Evolutionary conservation across 2,888 invertebrate genomes (phyloP).

Genomic region (Lochmaea crataegi): DNA sequence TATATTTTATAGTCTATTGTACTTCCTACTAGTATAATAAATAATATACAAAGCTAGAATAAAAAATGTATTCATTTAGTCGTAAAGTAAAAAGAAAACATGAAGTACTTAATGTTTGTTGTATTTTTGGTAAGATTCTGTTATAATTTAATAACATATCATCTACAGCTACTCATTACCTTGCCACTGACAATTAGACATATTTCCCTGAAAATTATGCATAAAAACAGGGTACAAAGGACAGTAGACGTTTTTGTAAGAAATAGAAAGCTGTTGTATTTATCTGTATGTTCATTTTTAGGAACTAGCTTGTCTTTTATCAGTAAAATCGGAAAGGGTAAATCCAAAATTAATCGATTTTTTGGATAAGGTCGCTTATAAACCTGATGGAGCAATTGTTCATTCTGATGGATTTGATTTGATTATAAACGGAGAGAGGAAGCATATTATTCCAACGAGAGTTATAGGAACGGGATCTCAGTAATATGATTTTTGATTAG

Average conservation of each 20-base stretch:
- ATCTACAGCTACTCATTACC: too few species aligned
- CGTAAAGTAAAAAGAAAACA: not conserved
- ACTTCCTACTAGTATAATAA: not conserved
- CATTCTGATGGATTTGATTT: not conserved
- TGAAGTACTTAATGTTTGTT: not conserved
- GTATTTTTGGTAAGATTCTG: not conserved
- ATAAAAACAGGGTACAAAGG: too few species aligned
- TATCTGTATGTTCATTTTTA: not conserved
- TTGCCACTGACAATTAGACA: too few species aligned
- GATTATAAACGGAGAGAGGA: not conserved
- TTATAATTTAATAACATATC: not conserved
- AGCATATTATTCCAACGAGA: not conserved
- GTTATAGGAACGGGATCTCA: not conserved
- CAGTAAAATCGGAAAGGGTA: not conserved
- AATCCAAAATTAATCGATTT: not conserved
- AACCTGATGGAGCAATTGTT: not conserved
- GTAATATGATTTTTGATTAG: not conserved
- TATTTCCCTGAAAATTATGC: too few species aligned
- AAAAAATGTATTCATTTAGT: not conserved
- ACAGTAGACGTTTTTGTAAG: too few species aligned
- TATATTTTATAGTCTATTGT: slow-evolving; percentile 1
- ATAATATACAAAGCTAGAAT: not conserved
- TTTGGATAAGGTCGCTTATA: not conserved
- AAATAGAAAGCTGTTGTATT: not conserved
- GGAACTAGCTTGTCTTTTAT: not conserved